These are phyloP conservation scores for Danio albolineatus DNA, from an alignment of 2,797 vertebrate species.

Conservation along the genomic window DNA sequence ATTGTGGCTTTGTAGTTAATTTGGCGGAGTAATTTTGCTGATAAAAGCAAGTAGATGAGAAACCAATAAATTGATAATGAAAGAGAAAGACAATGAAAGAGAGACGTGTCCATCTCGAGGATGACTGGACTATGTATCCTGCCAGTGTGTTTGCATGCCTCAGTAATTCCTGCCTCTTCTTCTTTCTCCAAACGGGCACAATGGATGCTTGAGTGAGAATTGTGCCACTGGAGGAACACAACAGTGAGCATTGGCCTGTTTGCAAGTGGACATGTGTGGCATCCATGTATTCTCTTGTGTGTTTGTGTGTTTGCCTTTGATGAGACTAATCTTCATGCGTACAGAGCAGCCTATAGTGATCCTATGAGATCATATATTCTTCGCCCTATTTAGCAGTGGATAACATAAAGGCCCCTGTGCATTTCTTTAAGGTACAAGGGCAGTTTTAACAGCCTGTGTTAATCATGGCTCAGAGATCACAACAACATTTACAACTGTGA, in stretches of 20 bases:
- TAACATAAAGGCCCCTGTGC: conserved; percentile 29
- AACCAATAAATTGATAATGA: conserved; percentile 18
- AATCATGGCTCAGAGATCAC: conserved; percentile 33
- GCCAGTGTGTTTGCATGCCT: conserved; percentile 72
- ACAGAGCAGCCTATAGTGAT: conserved; percentile 47
- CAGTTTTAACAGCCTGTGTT: conserved; percentile 31
- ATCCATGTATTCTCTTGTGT: conserved; percentile 46
- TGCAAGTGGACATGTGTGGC: conserved; percentile 75
- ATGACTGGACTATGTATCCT: background rate
- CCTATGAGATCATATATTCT: conserved; percentile 75
- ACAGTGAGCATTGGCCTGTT: conserved; percentile 69
- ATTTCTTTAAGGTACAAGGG: conserved; percentile 25
- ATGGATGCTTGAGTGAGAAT: conserved; percentile 74
- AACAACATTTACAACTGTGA: conserved; percentile 1
- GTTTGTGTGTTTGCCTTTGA: conserved; percentile 32
- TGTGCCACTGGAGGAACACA: conserved; percentile 63
- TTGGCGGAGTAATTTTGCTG: conserved; percentile 10
- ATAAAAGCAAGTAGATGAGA: conserved; percentile 29
- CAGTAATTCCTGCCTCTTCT: conserved; percentile 64
- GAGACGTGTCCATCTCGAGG: conserved; percentile 15
- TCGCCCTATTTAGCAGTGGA: conserved; percentile 70
- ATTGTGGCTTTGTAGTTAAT: conserved; percentile 9
- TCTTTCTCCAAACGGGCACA: conserved; percentile 69
- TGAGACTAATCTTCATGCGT: conserved; percentile 39
- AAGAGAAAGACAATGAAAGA: background rate